Conservation (phyloP, 2,113 vertebrate species). For the Protobothrops mucrosquamatus region DNA sequence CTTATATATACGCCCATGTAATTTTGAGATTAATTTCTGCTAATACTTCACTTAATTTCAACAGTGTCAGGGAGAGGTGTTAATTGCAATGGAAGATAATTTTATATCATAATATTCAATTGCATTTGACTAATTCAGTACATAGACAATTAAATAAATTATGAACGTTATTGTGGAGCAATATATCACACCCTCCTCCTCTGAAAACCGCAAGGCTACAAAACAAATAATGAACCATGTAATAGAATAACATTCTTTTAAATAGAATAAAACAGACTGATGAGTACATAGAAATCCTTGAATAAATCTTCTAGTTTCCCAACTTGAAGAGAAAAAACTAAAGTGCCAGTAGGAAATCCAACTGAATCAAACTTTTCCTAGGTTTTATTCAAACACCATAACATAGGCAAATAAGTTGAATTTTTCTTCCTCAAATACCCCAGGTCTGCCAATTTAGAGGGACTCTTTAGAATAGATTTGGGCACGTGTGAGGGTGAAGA, state of each 20-base stretch:
- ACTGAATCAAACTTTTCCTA: background rate
- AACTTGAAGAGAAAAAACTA: background rate
- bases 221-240: background rate
- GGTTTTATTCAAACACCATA: background rate
- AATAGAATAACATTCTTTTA: background rate
- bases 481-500: background rate
- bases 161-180: background rate
- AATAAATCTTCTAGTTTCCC: background rate
- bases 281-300: background rate
- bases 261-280: background rate
- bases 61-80: background rate
- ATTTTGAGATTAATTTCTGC: background rate
- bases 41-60: background rate
- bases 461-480: background rate
- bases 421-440: background rate
- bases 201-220: background rate
- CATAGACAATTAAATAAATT: background rate
- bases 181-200: background rate
- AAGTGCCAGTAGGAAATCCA: background rate
- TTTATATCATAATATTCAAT: background rate
- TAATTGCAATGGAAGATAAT: background rate
- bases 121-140: background rate
- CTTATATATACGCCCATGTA: background rate
- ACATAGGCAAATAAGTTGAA: background rate
- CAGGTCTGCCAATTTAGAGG: background rate